Evolutionary conservation across 1,140 invertebrate species (phyloP), one percentile per base, ranked within the genome.

Genomic region (Patella vulgata): DNA sequence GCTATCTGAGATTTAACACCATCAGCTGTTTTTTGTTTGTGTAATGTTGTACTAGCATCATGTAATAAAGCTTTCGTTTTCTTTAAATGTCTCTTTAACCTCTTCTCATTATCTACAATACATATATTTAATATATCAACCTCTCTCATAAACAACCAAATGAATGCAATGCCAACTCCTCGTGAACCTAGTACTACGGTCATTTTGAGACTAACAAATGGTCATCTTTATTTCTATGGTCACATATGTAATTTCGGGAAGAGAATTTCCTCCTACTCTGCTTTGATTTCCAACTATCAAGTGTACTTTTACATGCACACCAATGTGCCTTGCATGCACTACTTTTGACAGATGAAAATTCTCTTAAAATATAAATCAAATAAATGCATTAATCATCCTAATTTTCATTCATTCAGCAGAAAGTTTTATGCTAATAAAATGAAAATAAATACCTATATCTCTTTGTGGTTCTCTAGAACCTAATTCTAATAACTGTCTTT

Each of bases 21-120:
- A 9, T 91, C 91, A 60, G 95, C 92, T 19, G 90, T 90, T 74
- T 93, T 93, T 4, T 91, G 89, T 63, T 93, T 89, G 75, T 96
- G 92, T 51, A 97, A 84, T 84, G 90, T 89, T 9, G 63, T 61
- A 52, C 82, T 79, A 25, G 82, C 79, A 70, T 84, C 82, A 21
- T 70, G 64, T 23, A 84, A 57, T 46, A 84, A 56, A 25, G 80
- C 80, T 63, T 78, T 78, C 1, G 80, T 82, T 40, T 76, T 76
- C 33, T 66, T 74, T 25, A 84, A 53, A 51, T 81, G 78, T 31
- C 70, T 65, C n/a, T 73, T 67, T 51, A 84, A 33, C 11, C 78
- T 63, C 31, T 74, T 76, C 59, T 82, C 81, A 21, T 66, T 57
- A 33, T 82, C 82, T 82, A 58, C 19, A 63, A 60, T 2, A 44